Conservation (phyloP, 2,113 vertebrate genomes). For the Promerops cafer region DNA sequence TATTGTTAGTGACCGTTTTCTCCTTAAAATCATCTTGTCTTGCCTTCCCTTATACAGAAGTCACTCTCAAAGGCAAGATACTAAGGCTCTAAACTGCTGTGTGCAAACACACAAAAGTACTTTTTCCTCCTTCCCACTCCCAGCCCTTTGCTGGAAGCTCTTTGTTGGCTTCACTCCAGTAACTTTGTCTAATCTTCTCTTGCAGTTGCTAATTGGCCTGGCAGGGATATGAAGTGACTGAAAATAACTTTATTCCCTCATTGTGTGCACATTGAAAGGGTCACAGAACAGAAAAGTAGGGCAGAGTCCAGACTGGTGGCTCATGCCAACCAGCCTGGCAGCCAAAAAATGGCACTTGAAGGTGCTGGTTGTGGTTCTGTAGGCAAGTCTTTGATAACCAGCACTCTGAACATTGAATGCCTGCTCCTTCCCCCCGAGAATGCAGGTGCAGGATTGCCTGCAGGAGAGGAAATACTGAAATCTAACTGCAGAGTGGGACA, state of each 20-base stretch:
- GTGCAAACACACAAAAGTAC: not conserved
- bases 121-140: not conserved
- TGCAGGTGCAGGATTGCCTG: not conserved
- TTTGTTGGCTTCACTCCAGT: not conserved
- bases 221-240: not conserved
- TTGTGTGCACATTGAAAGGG: not conserved
- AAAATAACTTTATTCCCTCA: conserved; percentile 4
- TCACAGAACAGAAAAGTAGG: not conserved
- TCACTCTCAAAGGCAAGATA: not conserved
- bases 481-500: not conserved
- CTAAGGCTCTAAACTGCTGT: not conserved
- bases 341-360: not conserved
- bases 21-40: not conserved
- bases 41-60: not conserved
- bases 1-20: not conserved
- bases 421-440: not conserved
- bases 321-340: not conserved
- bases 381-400: not conserved
- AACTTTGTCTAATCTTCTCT: not conserved
- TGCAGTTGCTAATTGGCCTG: conserved; percentile 45
- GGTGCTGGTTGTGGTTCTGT: not conserved
- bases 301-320: not conserved
- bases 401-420: not conserved
- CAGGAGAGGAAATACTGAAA: not conserved
- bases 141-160: not conserved